These are phyloP conservation scores for Oscheius sp. DNA, from an alignment of 2,888 invertebrate species.

Conservation along the genomic window DNA sequence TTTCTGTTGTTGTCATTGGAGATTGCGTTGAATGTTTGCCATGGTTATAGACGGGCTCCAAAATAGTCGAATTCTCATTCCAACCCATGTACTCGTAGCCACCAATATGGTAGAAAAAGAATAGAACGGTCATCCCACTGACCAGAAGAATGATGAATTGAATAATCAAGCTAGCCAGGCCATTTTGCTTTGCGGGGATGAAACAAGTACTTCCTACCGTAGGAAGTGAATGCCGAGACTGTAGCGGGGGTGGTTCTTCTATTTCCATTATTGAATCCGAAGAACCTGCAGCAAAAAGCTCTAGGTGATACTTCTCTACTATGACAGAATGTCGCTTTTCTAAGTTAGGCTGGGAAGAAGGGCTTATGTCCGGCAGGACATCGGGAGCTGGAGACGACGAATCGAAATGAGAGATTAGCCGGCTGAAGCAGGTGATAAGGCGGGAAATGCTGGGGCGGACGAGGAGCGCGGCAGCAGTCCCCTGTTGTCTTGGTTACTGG, in stretches of 20 bases:
- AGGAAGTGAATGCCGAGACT: background rate
- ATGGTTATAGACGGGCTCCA: slow-evolving; percentile 51
- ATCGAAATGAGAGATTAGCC: slow-evolving; percentile 18
- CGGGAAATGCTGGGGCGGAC: slow-evolving; percentile 29
- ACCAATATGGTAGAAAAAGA: slow-evolving; percentile 63
- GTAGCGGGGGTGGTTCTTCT: slow-evolving; percentile 11
- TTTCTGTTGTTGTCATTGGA: background rate
- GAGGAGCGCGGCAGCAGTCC: slow-evolving; percentile 26
- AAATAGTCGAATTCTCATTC: slow-evolving; percentile 59
- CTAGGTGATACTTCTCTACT: slow-evolving; percentile 24
- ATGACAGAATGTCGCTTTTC: slow-evolving; percentile 20
- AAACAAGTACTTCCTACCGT: slow-evolving; percentile 45
- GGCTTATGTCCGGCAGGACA: slow-evolving; percentile 4
- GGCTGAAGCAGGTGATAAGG: slow-evolving; percentile 32
- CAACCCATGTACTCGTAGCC: slow-evolving; percentile 59
- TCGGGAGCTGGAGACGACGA: slow-evolving; percentile 1
- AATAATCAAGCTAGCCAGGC: slow-evolving; percentile 53
- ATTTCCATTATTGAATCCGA: slow-evolving; percentile 15
- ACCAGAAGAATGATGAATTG: slow-evolving; percentile 52
- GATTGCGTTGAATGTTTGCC: slow-evolving; percentile 3
- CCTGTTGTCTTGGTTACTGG: slow-evolving; percentile 34
- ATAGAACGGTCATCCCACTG: slow-evolving; percentile 47
- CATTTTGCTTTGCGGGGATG: slow-evolving; percentile 50
- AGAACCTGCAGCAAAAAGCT: background rate
- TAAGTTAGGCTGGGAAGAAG: background rate